Percentiles rank a stretch among this genome's conserved stretches.
Conservation (phyloP, 2,113 vertebrate species). For the Nycticorax nycticorax region DNA sequence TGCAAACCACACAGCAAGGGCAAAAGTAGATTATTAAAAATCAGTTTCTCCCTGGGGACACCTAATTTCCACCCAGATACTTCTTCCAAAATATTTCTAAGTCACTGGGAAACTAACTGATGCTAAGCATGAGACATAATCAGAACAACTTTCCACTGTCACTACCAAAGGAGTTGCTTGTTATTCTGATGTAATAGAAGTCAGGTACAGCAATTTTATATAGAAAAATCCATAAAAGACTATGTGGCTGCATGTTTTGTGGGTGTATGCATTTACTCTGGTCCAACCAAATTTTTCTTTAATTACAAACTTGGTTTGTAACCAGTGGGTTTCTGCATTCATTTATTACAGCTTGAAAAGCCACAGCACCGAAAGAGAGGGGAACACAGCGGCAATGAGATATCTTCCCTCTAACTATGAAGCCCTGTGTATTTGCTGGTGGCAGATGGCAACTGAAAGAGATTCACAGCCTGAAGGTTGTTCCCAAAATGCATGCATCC, state of each 20-base stretch:
- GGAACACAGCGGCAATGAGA: not conserved
- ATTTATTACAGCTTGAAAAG: not conserved
- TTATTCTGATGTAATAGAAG: not conserved
- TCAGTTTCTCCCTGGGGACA: not conserved
- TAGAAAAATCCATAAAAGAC: not conserved
- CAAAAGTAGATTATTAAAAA: slow-evolving; percentile 52
- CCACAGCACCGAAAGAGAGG: not conserved
- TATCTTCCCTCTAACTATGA: not conserved
- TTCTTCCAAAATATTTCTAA: slow-evolving; percentile 8
- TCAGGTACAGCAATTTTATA: not conserved
- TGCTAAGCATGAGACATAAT: not conserved
- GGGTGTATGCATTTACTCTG: not conserved
- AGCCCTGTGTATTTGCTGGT: not conserved
- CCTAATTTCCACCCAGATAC: slow-evolving; percentile 13
- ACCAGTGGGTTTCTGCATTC: not conserved
- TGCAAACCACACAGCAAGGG: slow-evolving; percentile 5
- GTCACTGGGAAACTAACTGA: not conserved
- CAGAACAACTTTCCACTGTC: not conserved
- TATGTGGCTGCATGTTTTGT: not conserved
- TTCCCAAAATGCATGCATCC: not conserved
- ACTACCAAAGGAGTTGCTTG: not conserved
- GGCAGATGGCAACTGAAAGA: not conserved
- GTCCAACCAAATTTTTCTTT: not conserved
- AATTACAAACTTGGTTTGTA: not conserved
- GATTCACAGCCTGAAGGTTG: not conserved